Percentiles rank a stretch among this genome's conserved stretches.
phyloP scores from a whole-genome alignment of 2,113 vertebrate species.

The Nettapus auritus region DNA sequence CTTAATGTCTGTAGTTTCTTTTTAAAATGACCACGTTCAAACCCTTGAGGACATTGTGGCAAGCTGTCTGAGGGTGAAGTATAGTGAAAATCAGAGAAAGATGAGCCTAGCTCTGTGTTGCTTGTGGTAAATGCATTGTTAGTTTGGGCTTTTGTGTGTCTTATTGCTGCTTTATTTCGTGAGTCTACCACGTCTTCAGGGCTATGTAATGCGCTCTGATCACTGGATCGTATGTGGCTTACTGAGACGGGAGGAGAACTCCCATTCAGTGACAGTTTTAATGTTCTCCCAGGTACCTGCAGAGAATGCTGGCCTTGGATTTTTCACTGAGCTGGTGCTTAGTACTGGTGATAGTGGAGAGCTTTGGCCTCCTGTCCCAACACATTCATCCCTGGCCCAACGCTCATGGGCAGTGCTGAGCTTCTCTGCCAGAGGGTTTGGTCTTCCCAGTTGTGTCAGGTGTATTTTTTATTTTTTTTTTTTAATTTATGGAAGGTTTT shows the following conservation, averaged over 20 bases:
- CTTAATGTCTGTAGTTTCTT: background rate
- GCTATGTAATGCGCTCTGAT: background rate
- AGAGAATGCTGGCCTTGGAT: background rate
- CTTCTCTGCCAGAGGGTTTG: background rate
- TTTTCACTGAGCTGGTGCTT: background rate
- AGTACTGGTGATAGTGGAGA: background rate
- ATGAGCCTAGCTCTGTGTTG: background rate
- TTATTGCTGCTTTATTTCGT: background rate
- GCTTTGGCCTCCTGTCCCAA: background rate
- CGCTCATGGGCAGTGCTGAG: background rate
- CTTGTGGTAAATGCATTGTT: background rate
- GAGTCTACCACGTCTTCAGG: background rate
- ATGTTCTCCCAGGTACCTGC: background rate
- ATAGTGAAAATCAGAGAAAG: background rate
- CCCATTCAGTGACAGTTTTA: background rate
- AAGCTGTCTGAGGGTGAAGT: accelerated
- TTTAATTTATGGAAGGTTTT: background rate
- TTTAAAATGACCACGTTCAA: background rate
- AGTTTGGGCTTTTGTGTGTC: background rate
- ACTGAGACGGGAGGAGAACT: background rate
- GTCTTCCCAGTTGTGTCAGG: background rate
- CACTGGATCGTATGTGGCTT: accelerated
- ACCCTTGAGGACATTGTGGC: background rate
- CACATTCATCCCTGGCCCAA: background rate
- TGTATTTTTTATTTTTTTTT: background rate